phyloP scores from a whole-genome alignment of 2,888 invertebrate species.

The Drosophila diplacantha region DNA sequence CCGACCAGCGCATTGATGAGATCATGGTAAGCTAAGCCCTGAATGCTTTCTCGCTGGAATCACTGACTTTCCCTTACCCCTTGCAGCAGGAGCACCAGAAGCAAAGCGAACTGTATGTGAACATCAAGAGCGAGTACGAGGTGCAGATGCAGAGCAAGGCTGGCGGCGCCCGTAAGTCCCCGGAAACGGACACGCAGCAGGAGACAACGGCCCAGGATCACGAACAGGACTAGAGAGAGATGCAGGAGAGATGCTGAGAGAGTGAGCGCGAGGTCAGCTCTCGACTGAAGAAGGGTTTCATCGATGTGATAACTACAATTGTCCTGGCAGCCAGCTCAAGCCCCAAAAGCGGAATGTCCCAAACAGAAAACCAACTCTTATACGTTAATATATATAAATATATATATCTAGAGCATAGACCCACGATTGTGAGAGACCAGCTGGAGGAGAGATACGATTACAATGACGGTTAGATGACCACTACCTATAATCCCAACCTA shows the following conservation, averaged over 20 bases:
- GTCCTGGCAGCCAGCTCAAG: constrained; percentile 39
- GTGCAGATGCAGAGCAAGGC: constrained; percentile 68
- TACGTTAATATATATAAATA: not conserved
- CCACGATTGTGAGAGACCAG: constrained; percentile 2
- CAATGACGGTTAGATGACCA: constrained; percentile 10
- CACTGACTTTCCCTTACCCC: not conserved
- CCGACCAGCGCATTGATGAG: constrained; percentile 74
- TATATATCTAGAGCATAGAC: constrained; percentile 1
- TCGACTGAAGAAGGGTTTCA: constrained; percentile 44
- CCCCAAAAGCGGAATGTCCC: constrained; percentile 3
- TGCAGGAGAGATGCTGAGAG: not conserved
- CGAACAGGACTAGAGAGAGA: constrained; percentile 5
- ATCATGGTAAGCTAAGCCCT: constrained; percentile 66
- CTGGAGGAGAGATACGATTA: constrained; percentile 5
- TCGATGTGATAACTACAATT: constrained; percentile 40
- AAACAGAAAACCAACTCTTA: not conserved
- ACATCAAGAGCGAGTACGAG: constrained; percentile 75
- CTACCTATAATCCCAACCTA: constrained; percentile 20
- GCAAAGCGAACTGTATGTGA: constrained; percentile 75
- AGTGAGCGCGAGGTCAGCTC: constrained; percentile 6
- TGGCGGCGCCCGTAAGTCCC: constrained; percentile 25
- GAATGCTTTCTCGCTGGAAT: not conserved
- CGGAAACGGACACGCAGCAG: constrained; percentile 14
- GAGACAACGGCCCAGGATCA: constrained; percentile 14
- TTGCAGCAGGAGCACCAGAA: constrained; percentile 76